A percentile compares a stretch with the other conserved stretches of the same genome.
Evolutionary conservation across 1,140 invertebrate species (phyloP).

Genomic region (Trigoniulus corallinus): DNA sequence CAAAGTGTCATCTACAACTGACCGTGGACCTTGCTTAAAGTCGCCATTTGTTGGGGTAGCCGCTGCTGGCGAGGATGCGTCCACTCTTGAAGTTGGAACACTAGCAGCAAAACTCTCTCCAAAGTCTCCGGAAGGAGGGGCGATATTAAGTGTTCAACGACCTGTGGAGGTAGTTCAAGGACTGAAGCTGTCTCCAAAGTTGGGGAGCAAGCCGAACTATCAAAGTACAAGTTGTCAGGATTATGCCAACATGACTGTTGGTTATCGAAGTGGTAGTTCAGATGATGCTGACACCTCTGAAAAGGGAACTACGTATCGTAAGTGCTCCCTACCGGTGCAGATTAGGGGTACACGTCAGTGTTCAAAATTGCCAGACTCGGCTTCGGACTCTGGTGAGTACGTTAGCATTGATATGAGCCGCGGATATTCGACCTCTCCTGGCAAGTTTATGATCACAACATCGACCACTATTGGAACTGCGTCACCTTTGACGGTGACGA

Average conservation of each 20-base stretch:
- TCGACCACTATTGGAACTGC: neutral
- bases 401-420: conserved; percentile 4
- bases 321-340: neutral
- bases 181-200: too few species aligned
- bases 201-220: neutral
- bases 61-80: neutral
- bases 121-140: neutral
- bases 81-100: neutral
- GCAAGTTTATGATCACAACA: neutral
- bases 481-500: neutral
- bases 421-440: neutral
- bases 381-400: conserved; percentile 1
- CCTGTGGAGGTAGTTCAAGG: neutral
- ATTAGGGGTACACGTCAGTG: too few species aligned
- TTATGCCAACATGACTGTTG: neutral
- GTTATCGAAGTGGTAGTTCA: neutral
- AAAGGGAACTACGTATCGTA: neutral
- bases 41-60: neutral
- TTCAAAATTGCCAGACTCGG: neutral
- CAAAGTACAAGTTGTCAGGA: neutral
- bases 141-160: neutral
- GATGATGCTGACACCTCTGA: neutral
- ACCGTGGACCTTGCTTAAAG: neutral
- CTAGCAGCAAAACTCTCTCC: neutral
- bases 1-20: neutral